Evolutionary conservation across 2,113 vertebrate species (phyloP), one percentile per base, ranked within the genome.

Genomic region (Xyliphius kryptos): DNA sequence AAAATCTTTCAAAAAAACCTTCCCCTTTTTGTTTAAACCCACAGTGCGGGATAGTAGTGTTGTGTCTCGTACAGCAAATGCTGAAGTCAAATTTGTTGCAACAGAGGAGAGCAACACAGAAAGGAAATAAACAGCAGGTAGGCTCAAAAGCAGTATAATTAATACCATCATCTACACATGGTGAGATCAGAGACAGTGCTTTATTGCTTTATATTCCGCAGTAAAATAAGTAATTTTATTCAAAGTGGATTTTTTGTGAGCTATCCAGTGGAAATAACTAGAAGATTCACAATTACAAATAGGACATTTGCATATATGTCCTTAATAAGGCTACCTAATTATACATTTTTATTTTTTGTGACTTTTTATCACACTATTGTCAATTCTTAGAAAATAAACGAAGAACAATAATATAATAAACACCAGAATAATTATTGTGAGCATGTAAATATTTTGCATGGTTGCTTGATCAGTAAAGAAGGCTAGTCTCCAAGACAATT

Each of bases 11-110:
- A 82, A 79, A 65, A 90, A 89, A 74, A 88, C 87, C 0, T 91
- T 90, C 50, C 88, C 88, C 1, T 91, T 89, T 74, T 74, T 91
- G 56, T 89, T 91, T 74, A 88, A 80, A 32, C 88, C 81, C 66
- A 87, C 87, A 57, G 81, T 91, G 53, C 74, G 86, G 72, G 88
- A 89, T 54, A 85, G 85, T 71, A 89, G 86, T 43, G 79, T 79
- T 52, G 81, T 81, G 11, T 89, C 87, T 0, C 83, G 87, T 67
- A 89, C 88, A 8, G 88, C 77, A 40, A 90, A 91, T 12, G 88
- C 89, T 3, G 89, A 91, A 69, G 88, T 91, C 71, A 91, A 91
- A 71, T 90, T 90, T 69, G 83, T 88, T 3, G 87, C 85, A 2
- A 87, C 86, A 14, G 88, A 87, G 36, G 84, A 82, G 43, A 77